Percentiles rank a stretch among this genome's conserved stretches.
Conservation (phyloP, 1,140 invertebrate genomes). For the Micrasema longulum region DNA sequence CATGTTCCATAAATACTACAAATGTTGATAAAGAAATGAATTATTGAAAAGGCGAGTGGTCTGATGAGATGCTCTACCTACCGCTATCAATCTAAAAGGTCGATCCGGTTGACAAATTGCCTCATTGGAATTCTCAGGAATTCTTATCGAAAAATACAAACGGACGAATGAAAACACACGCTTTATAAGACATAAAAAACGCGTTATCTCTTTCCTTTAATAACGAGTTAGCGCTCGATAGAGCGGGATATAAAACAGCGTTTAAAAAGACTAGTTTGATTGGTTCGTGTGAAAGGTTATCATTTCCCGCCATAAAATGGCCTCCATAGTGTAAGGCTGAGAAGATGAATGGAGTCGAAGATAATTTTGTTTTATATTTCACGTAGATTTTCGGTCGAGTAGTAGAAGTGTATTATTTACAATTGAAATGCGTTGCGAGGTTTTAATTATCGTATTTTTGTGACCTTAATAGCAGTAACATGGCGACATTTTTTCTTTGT, state of each 20-base stretch:
- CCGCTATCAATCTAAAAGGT: not conserved
- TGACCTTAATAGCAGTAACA: not conserved
- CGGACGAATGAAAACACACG: constrained; percentile 24
- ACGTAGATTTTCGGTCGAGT: constrained; percentile 2
- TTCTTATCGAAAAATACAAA: constrained; percentile 26
- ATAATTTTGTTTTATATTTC: constrained; percentile 5
- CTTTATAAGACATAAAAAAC: too few relatives aligned
- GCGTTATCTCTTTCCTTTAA: too few relatives aligned
- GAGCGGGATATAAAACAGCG: too few relatives aligned
- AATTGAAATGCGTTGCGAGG: not conserved
- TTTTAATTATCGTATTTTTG: not conserved
- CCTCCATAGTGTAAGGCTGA: constrained; percentile 8
- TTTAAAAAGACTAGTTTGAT: not conserved
- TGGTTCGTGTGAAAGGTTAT: constrained; percentile 27
- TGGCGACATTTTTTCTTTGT: not conserved
- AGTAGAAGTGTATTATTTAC: constrained; percentile 4
- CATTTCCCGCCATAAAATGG: constrained; percentile 33
- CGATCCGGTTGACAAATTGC: constrained; percentile 10
- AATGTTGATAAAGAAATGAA: not conserved
- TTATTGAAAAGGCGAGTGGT: constrained; percentile 26
- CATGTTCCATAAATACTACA: constrained; percentile 7
- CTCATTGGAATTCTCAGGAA: constrained; percentile 37
- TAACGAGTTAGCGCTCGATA: too few relatives aligned
- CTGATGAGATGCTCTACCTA: constrained; percentile 6
- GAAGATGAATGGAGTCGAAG: constrained; percentile 25